Base-by-base conservation (phyloP, 2,888 invertebrate genomes). In the Orchestes rusci region DNA sequence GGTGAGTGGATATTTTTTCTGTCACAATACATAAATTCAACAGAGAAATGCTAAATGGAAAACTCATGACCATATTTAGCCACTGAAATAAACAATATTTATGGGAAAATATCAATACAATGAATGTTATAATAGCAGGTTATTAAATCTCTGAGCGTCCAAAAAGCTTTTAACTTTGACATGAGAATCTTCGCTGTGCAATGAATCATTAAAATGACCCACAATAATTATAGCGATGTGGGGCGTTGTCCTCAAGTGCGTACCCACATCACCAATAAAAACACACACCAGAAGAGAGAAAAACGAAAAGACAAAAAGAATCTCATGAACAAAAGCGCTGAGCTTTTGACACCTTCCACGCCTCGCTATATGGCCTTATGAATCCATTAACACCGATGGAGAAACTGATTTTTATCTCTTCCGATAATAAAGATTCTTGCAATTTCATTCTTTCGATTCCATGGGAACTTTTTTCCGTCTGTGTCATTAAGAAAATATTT, bases 341-440 rank as follows among this genome's bases (percentile, higher is more conserved):
- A 54, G 55, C 58, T 62, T 61, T 62, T 63, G 63, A 63, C 63
- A 61, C 59, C 49, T 51, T 62, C 60, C 59, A 59, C 63, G 63
- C 63, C 63, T 60, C 57, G 56, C 53, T 53, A 53, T 53, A 53
- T 53, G 43, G 48, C 41, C 50, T 46, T 50, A 53, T 53, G 47
- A 54, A 56, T 57, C 58, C 59, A 59, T 58, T 58, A 58, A 55
- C 54, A 52, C 49, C 41, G 44, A 49, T 41, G 36, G 49, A 45
- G 42, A 43, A 35, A 48, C 28, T 40, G 48, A 43, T 44, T 27
- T 35, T 45, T 51, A 51, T 48, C 48, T 37, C 38, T 44, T 42
- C 27, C 20, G 49, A 51, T 49, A 51, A 51, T 48, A 48, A 43
- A 45, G 45, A 48, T 49, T 51, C 51, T 51, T 51, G 51, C 51